Percentiles rank a stretch among this genome's conserved stretches.
Evolutionary conservation across 2,888 invertebrate species (phyloP).

Genomic region (Aphrophora alni): DNA sequence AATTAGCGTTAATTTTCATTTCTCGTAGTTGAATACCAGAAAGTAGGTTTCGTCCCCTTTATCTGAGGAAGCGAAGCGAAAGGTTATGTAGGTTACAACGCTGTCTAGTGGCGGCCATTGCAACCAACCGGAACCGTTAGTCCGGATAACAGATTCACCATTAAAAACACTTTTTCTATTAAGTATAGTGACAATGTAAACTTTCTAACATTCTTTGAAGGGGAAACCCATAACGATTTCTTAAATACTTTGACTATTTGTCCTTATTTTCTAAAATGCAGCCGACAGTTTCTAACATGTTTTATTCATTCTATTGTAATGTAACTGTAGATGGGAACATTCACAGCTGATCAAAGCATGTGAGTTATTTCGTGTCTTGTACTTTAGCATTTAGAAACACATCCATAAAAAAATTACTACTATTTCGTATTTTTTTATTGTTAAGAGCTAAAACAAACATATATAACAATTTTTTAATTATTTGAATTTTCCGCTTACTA

Average conservation of each 20-base stretch:
- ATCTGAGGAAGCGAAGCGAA: background rate
- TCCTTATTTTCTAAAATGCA: background rate
- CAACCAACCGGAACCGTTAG: background rate
- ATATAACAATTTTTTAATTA: too few species aligned
- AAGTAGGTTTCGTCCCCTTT: background rate
- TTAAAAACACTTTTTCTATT: constrained; percentile 9
- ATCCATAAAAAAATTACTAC: too few species aligned
- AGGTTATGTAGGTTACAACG: background rate
- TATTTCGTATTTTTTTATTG: too few species aligned
- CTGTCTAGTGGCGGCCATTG: background rate
- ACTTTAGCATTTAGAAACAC: too few species aligned
- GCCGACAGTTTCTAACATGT: background rate
- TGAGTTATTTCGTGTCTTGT: too few species aligned
- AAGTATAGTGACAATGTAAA: background rate
- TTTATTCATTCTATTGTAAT: too few species aligned
- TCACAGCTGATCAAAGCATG: too few species aligned
- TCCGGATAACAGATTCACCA: background rate
- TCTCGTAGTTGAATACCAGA: background rate
- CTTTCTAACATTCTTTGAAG: background rate
- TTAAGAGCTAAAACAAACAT: too few species aligned
- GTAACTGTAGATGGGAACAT: too few species aligned
- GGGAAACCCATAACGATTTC: background rate
- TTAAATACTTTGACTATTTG: background rate
- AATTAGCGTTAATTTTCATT: background rate
- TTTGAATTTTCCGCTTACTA: too few species aligned